phyloP scores from a whole-genome alignment of 1,140 invertebrate species.

The Zaprionus taronus region DNA sequence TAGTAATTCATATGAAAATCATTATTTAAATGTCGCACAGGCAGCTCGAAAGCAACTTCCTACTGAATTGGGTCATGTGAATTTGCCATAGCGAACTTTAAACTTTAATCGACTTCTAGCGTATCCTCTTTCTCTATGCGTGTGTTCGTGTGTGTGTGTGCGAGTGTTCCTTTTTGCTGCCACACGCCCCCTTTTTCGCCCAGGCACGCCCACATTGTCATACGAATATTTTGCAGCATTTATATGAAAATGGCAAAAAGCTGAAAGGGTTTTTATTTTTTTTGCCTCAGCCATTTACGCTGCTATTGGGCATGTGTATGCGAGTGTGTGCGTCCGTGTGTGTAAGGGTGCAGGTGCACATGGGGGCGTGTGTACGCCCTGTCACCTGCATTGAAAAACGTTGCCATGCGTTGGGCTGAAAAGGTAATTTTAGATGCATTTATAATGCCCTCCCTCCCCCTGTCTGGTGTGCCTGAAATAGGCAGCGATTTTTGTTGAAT shows the following conservation, averaged over 20 bases:
- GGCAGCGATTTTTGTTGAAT: conserved; percentile 51
- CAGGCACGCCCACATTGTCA: conserved; percentile 16
- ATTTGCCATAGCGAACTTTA: conserved; percentile 25
- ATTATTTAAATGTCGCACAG: conserved; percentile 22
- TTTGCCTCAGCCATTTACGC: conserved; percentile 46
- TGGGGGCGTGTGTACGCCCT: conserved; percentile 34
- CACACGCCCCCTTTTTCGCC: not conserved
- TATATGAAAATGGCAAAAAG: conserved; percentile 65
- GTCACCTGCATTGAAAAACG: conserved; percentile 40
- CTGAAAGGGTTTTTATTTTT: conserved; percentile 52
- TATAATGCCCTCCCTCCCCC: conserved; percentile 45
- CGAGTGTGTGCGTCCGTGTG: conserved; percentile 16
- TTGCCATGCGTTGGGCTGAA: not conserved
- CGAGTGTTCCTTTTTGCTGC: not conserved
- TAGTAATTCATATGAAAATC: conserved; percentile 12
- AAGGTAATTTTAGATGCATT: conserved; percentile 52
- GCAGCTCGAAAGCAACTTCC: conserved; percentile 4
- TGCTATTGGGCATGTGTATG: conserved; percentile 1
- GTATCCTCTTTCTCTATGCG: conserved; percentile 7
- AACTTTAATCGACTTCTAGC: conserved; percentile 33
- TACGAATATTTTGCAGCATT: conserved; percentile 40
- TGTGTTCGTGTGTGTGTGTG: not conserved
- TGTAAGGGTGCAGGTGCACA: conserved; percentile 6
- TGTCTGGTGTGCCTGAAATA: conserved; percentile 16
- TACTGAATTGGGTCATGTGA: conserved; percentile 25